These are phyloP conservation scores for Acomys russatus DNA, from an alignment of 2,797 vertebrate species.

Conservation along the genomic window DNA sequence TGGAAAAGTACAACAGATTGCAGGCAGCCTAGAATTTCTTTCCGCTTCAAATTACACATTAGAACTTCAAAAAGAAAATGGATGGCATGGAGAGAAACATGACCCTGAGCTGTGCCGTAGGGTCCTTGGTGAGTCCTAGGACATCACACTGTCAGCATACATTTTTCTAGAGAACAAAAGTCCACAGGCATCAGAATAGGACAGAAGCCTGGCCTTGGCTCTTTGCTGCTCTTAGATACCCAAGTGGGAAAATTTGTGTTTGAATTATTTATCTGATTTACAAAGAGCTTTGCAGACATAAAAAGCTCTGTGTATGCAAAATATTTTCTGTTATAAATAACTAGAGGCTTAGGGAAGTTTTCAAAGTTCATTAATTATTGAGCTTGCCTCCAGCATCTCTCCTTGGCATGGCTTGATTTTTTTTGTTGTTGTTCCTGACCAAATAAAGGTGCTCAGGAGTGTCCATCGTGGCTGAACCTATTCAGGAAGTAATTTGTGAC, in stretches of 20 bases:
- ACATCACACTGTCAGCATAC: neutral
- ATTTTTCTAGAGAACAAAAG: constrained; percentile 39
- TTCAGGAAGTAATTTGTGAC: constrained; percentile 52
- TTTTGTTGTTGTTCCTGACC: constrained; percentile 38
- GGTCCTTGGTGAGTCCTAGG: neutral
- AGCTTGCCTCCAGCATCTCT: constrained; percentile 53
- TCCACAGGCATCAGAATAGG: neutral
- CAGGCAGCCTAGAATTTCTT: neutral
- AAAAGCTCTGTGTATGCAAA: constrained; percentile 61
- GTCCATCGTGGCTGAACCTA: constrained; percentile 31
- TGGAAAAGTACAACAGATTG: neutral
- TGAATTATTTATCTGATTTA: constrained; percentile 72
- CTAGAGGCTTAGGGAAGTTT: constrained; percentile 45
- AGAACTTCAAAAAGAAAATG: neutral
- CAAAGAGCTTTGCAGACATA: constrained; percentile 54
- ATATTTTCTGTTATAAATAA: constrained; percentile 70
- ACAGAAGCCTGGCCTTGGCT: neutral
- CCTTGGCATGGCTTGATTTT: constrained; percentile 54
- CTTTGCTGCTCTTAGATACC: neutral
- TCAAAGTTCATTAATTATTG: constrained; percentile 73
- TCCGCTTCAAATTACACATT: constrained; percentile 48
- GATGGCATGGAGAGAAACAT: neutral
- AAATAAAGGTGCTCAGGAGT: constrained; percentile 55
- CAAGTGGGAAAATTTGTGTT: constrained; percentile 40
- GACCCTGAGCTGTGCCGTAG: neutral